Base-by-base conservation (phyloP, 2,113 vertebrate genomes). In the Nothobranchius furzeri region DNA sequence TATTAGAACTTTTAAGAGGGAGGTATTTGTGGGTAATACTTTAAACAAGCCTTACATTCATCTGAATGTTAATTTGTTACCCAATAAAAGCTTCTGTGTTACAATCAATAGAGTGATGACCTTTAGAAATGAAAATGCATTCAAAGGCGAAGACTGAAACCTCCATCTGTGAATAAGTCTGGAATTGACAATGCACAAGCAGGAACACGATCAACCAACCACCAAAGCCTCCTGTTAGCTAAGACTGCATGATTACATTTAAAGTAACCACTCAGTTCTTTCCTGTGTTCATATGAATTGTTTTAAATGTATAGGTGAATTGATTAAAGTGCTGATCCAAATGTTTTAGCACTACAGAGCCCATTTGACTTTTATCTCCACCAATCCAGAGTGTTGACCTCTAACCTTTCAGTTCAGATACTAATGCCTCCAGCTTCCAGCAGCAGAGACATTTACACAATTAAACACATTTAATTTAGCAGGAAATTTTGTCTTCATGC, bases 371-470 rank as follows among this genome's bases (percentile, higher is more conserved):
- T 11, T 42, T 11, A 11, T 42, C 40, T 7, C 6, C 40, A 42
- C 40, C 7, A 42, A 2, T 30, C 30, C 30, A 30, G 30, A 42
- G 40, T 42, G 7, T 55, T 37, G 13, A 72, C 73, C 70, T 77
- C 15, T 77, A 49, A 42, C 35, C 53, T 68, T 58, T 64, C 10
- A 30, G 53, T 17, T 40, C 30, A 47, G 20, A 9, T 11, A 9
- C 30, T 30, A 51, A 51, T 51, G 49, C 49, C n/a, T 51, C 50
- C 17, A 20, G 10, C n/a, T 49, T 68, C 60, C 30, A 30, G 30
- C 58, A 48, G 15, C 61, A 68, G 54, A 73, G 47, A 12, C 53
- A 63, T 54, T 61, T 48, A 61, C 68, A 59, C 37, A 25, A 56
- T 24, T 11, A 12, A 37, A 51, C 8, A 20, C 49, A 15, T 51